Percentiles rank a stretch among this genome's conserved stretches.
Conservation (phyloP, 2,797 vertebrate genomes). For the Prunella strophiata region DNA sequence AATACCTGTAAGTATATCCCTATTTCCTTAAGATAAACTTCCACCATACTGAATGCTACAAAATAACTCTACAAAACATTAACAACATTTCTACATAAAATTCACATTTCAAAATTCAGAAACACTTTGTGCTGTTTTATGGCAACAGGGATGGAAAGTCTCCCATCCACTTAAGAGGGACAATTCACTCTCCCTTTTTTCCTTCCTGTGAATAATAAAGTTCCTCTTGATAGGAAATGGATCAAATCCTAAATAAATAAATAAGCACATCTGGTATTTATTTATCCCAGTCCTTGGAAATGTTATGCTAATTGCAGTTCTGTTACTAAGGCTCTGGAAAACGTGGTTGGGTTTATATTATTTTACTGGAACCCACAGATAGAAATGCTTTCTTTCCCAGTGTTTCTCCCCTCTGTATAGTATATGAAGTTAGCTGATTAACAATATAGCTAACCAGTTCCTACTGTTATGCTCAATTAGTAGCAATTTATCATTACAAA, state of each 20-base stretch:
- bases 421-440: neutral
- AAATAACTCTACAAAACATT: neutral
- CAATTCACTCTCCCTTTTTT: neutral
- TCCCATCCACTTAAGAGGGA: neutral
- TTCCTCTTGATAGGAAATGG: conserved; percentile 2
- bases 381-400: neutral
- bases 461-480: neutral
- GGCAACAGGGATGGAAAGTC: neutral
- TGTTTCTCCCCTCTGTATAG: neutral
- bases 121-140: neutral
- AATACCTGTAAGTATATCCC: neutral
- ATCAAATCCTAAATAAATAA: conserved; percentile 46
- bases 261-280: conserved; percentile 21
- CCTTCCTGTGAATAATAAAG: conserved; percentile 22
- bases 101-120: neutral
- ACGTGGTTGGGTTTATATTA: neutral
- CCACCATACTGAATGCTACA: neutral
- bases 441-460: neutral
- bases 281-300: conserved; percentile 18
- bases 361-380: neutral
- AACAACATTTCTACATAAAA: neutral
- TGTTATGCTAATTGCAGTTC: conserved; percentile 24
- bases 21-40: neutral
- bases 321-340: conserved; percentile 31
- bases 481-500: neutral